A percentile compares a stretch with the other conserved stretches of the same genome.
phyloP scores from a whole-genome alignment of 2,888 invertebrate genomes.

The Ichneumoninae sp. region DNA sequence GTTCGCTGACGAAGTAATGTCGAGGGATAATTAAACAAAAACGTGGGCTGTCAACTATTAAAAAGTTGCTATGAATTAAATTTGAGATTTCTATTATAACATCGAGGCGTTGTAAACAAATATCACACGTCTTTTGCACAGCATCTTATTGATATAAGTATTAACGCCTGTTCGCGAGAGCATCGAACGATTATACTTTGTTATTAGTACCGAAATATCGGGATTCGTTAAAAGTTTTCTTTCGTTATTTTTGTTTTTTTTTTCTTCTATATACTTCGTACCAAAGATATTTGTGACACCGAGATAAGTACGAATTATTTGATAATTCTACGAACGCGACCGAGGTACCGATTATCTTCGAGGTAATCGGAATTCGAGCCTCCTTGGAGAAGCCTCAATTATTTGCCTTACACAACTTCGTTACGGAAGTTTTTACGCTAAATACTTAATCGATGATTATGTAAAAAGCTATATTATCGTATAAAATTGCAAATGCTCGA shows the following conservation, averaged over 20 bases:
- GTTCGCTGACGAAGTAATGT: neutral
- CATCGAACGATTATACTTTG: neutral
- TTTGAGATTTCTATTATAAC: slow-evolving; percentile 8
- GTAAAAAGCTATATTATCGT: slow-evolving; percentile 64
- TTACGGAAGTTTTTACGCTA: slow-evolving; percentile 41
- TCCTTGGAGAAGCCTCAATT: slow-evolving; percentile 33
- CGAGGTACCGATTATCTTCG: slow-evolving; percentile 46
- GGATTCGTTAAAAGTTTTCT: slow-evolving; percentile 28
- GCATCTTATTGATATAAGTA: slow-evolving; percentile 34
- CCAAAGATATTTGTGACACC: slow-evolving; percentile 45
- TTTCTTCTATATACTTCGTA: slow-evolving; percentile 20
- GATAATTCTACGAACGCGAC: slow-evolving; percentile 71
- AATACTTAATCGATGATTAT: slow-evolving; percentile 48
- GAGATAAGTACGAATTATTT: slow-evolving; percentile 49
- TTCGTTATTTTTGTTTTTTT: neutral
- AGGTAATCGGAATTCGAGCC: slow-evolving; percentile 28
- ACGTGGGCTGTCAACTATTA: neutral
- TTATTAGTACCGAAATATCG: neutral
- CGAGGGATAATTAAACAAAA: slow-evolving; percentile 4
- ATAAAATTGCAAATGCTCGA: slow-evolving; percentile 75
- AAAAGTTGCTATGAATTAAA: neutral
- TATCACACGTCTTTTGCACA: slow-evolving; percentile 43
- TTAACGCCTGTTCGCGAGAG: slow-evolving; percentile 5
- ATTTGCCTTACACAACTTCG: slow-evolving; percentile 19
- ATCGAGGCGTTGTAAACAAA: slow-evolving; percentile 41